Conservation (phyloP, 2,888 invertebrate species). For the Dicyrtoma fusca region DNA sequence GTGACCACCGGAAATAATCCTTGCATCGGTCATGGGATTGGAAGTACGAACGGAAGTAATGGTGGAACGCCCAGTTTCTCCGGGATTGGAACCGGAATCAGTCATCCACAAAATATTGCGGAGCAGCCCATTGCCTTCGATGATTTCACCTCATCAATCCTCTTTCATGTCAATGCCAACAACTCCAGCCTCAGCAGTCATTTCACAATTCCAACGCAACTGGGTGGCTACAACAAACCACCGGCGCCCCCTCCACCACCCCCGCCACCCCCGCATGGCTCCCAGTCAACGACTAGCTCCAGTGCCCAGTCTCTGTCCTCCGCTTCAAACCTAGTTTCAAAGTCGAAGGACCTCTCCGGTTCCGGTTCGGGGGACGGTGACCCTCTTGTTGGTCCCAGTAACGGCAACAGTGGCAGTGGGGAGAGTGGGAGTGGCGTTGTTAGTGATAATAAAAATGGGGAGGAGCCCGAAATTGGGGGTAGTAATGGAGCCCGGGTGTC, state of each 20-base stretch:
- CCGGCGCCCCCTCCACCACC: conserved; percentile 11
- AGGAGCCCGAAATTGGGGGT: conserved; percentile 13
- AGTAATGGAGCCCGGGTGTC: not conserved
- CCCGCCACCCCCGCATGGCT: not conserved
- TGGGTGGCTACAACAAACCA: not conserved
- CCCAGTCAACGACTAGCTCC: too few relatives aligned
- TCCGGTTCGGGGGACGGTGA: too few relatives aligned
- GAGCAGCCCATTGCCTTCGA: conserved; percentile 26
- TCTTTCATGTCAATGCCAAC: conserved; percentile 14
- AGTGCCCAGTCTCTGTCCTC: not conserved
- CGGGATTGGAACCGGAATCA: too few relatives aligned
- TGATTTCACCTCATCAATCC: conserved; percentile 35
- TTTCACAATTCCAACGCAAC: not conserved
- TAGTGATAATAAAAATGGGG: not conserved
- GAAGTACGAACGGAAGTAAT: not conserved
- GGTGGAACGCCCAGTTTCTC: not conserved
- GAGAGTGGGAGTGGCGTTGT: conserved; percentile 6
- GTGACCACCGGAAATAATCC: not conserved
- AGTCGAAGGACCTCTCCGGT: too few relatives aligned
- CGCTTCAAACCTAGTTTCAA: too few relatives aligned
- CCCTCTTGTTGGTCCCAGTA: too few relatives aligned
- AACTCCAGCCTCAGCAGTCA: not conserved
- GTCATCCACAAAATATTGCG: conserved; percentile 9
- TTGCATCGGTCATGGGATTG: not conserved
- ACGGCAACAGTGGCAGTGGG: not conserved